Conservation (phyloP, 2,888 invertebrate genomes). For the Anthophora plumipes region DNA sequence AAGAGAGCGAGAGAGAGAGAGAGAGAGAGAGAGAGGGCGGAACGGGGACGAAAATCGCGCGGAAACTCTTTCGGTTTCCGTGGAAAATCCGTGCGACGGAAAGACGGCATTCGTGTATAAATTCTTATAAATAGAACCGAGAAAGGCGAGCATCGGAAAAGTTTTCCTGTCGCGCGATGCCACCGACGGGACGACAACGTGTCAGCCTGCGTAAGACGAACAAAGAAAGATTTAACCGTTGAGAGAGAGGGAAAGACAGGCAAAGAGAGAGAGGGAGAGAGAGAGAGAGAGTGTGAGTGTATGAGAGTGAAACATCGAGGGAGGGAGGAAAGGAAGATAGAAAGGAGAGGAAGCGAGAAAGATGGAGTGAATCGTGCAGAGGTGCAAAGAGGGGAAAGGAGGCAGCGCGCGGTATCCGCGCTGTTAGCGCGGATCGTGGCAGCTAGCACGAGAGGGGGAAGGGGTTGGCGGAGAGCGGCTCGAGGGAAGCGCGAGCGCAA, state of each 20-base stretch:
- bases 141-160: slow-evolving; percentile 70
- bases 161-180: slow-evolving; percentile 67
- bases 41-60: neutral
- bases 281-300: neutral
- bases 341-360: slow-evolving; percentile 26
- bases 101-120: slow-evolving; percentile 28
- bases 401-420: slow-evolving; percentile 43
- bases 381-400: neutral
- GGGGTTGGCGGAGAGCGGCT: slow-evolving; percentile 25
- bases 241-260: neutral
- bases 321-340: neutral
- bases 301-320: neutral
- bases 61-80: slow-evolving; percentile 23
- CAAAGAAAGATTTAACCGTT: slow-evolving; percentile 23
- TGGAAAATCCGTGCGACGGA: slow-evolving; percentile 47
- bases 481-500: slow-evolving; percentile 81
- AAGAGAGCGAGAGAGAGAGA: too few species aligned
- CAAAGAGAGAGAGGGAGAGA: neutral
- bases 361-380: slow-evolving; percentile 20
- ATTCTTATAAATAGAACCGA: slow-evolving; percentile 67
- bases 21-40: too few species aligned
- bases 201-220: slow-evolving; percentile 32
- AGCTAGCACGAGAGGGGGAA: neutral
- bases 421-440: slow-evolving; percentile 31
- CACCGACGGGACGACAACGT: slow-evolving; percentile 51